Conservation (phyloP, 2,797 vertebrate genomes). For the Thaleichthys pacificus region DNA sequence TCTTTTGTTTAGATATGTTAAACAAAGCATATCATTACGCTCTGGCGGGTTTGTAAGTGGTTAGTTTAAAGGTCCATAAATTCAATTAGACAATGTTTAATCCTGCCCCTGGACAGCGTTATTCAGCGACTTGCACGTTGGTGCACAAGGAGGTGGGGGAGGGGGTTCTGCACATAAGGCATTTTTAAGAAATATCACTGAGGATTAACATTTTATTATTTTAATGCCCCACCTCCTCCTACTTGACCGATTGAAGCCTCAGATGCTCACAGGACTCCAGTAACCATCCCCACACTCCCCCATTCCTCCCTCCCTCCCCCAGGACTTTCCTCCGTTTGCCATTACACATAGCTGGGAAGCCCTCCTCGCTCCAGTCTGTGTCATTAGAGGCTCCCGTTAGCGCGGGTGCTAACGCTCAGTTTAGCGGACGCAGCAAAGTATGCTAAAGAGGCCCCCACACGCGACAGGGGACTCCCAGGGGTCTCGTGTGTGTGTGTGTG, state of each 20-base stretch:
- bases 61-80: conserved; percentile 81
- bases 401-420: conserved; percentile 82
- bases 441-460: conserved; percentile 85
- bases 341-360: conserved; percentile 55
- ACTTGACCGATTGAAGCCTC: conserved; percentile 72
- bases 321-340: conserved; percentile 77
- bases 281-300: conserved; percentile 64
- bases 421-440: conserved; percentile 82
- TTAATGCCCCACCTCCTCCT: conserved; percentile 74
- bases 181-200: conserved; percentile 81
- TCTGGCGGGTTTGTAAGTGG: conserved; percentile 74
- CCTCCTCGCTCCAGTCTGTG: conserved; percentile 46
- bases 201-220: conserved; percentile 85
- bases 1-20: conserved; percentile 80
- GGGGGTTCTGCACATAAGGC: conserved; percentile 46
- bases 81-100: conserved; percentile 81
- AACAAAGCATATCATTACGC: conserved; percentile 80
- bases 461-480: conserved; percentile 71
- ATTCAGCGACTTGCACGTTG: conserved; percentile 61
- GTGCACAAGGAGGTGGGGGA: background rate
- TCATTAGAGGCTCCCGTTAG: conserved; percentile 67
- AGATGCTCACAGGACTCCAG: conserved; percentile 82
- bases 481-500: conserved; percentile 47
- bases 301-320: conserved; percentile 59
- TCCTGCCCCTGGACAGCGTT: conserved; percentile 64